Evolutionary conservation across 2,797 vertebrate species (phyloP), one percentile per base, ranked within the genome.

Genomic region (Aeoliscus strigatus): DNA sequence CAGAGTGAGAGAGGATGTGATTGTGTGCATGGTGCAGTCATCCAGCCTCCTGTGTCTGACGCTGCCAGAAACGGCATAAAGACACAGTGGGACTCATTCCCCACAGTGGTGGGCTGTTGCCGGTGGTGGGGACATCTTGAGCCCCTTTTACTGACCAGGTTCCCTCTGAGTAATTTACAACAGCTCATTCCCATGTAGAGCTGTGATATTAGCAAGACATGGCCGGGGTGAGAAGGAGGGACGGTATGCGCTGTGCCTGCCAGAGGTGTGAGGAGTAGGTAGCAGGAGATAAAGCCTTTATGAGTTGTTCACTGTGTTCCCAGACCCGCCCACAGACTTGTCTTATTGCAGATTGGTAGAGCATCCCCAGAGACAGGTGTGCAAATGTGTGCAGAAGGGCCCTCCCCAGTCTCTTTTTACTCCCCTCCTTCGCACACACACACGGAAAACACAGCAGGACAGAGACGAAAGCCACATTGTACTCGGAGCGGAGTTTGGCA

Each of bases 301-400:
- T 61, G 65, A 75, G 72, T 59, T 60, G 46, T 42, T 69, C 49
- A 11, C 59, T 39, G 54, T 52, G 61, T 75, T 80, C 66, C 60
- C 57, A 66, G 71, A 79, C 76, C 83, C 64, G 26, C 79, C 84
- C 70, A 81, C 80, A 37, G 60, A 45, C 68, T 66, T 54, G 73
- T 79, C 77, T 79, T 61, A 67, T 79, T 81, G 64, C 73, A 71
- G 60, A 80, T 70, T 66, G 70, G 65, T 43, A 14, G 69, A 57
- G 70, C 42, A 59, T 82, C 81, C 78, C 65, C 29, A 7, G 77
- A 79, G 81, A 77, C 62, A 61, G 64, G 62, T 72, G 79, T 65
- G 70, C 75, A 80, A 82, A 81, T 76, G 72, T 69, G 73, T 59
- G 47, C 36, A 62, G 67, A 72, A 59, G 57, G 68, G 73, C 41